These are phyloP conservation scores for Acrossocheilus fasciatus DNA, from an alignment of 2,797 vertebrate genomes.

Conservation along the genomic window DNA sequence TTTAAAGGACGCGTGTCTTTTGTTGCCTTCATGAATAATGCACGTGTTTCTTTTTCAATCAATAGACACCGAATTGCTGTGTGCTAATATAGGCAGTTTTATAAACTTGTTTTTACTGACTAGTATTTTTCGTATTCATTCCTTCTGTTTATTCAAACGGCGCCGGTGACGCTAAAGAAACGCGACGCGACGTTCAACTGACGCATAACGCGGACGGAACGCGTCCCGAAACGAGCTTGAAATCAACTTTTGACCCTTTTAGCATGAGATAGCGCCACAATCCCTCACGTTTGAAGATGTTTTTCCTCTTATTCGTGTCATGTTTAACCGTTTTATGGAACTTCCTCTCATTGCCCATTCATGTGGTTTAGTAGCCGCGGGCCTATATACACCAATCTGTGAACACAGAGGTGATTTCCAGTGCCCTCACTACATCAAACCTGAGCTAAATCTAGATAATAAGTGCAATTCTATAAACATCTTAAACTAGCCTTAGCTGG, in stretches of 20 bases:
- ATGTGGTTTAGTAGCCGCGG: conserved; percentile 72
- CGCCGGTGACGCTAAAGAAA: background rate
- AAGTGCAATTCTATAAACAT: background rate
- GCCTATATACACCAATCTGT: conserved; percentile 58
- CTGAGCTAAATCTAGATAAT: background rate
- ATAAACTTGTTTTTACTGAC: background rate
- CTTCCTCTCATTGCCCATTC: conserved; percentile 76
- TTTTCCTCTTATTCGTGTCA: conserved; percentile 62
- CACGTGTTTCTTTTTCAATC: background rate
- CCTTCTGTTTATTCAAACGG: no score
- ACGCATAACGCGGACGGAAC: background rate
- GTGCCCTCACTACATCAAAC: conserved; percentile 4
- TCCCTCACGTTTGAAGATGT: conserved; percentile 4
- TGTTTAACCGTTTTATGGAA: conserved; percentile 67
- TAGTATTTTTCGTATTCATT: background rate
- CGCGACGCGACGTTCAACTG: background rate
- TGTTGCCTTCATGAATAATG: background rate
- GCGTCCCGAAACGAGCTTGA: background rate
- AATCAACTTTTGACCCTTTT: background rate
- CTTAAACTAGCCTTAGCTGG: background rate
- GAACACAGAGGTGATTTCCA: conserved; percentile 62
- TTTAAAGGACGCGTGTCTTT: background rate
- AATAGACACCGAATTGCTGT: background rate
- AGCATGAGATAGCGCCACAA: background rate
- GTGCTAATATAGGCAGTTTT: background rate